Evolutionary conservation across 1,140 invertebrate genomes (phyloP).

Genomic region (Caerostris extrusa): DNA sequence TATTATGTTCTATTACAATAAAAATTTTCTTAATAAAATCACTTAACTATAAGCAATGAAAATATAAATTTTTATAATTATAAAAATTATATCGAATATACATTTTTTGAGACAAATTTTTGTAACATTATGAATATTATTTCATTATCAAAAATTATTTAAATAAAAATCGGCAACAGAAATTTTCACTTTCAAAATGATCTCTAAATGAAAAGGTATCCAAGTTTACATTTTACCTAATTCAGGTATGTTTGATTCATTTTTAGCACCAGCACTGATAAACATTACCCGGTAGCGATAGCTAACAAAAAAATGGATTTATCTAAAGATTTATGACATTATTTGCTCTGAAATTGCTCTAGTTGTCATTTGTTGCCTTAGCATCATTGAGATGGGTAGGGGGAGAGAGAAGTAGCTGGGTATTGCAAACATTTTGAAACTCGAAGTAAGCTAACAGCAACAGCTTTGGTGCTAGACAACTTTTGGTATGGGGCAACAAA

Average conservation of each 20-base stretch:
- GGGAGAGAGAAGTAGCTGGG: background rate
- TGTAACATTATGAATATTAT: too few relatives aligned
- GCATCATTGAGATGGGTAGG: constrained; percentile 14
- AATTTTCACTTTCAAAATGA: too few relatives aligned
- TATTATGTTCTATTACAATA: too few relatives aligned
- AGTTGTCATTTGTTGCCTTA: constrained; percentile 47
- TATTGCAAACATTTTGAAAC: background rate
- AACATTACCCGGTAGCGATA: constrained; percentile 54
- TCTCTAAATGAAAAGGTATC: too few relatives aligned
- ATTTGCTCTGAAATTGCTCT: background rate
- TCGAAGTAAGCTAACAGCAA: constrained; percentile 29
- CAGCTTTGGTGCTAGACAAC: background rate
- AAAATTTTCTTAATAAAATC: too few relatives aligned
- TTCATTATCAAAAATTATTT: too few relatives aligned
- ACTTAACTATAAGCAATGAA: too few relatives aligned
- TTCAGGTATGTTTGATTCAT: background rate
- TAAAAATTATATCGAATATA: too few relatives aligned
- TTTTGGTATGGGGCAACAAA: background rate
- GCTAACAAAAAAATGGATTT: constrained; percentile 61
- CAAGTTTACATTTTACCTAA: too few relatives aligned
- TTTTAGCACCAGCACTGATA: constrained; percentile 8
- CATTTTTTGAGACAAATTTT: too few relatives aligned
- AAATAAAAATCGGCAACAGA: too few relatives aligned
- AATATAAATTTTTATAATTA: too few relatives aligned
- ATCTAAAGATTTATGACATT: constrained; percentile 48